phyloP scores from a whole-genome alignment of 2,797 vertebrate genomes.

The Podarcis lilfordi region DNA sequence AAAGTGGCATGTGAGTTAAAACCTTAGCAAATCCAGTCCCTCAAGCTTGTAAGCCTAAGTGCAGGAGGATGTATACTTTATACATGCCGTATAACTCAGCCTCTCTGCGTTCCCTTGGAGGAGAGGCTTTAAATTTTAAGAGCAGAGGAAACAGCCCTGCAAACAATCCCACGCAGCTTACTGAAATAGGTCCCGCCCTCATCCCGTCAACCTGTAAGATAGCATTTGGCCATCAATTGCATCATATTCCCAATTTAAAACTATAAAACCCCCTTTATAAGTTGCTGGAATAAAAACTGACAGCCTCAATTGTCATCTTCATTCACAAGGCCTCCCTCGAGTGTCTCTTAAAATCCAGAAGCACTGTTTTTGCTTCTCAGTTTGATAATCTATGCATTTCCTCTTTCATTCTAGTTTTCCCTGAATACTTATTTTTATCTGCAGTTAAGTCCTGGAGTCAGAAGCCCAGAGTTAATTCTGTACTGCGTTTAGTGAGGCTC shows the following conservation, averaged over 20 bases:
- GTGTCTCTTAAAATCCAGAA: background rate
- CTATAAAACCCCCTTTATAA: background rate
- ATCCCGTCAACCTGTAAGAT: background rate
- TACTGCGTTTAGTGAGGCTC: background rate
- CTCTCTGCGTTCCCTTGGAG: background rate
- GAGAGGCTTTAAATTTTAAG: background rate
- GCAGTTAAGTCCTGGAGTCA: background rate
- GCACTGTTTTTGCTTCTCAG: background rate
- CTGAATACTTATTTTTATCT: background rate
- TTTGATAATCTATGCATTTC: background rate
- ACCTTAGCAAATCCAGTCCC: background rate
- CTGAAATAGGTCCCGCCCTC: background rate
- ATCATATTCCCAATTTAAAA: background rate
- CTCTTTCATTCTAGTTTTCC: background rate
- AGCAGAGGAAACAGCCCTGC: background rate
- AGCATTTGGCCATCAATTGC: background rate
- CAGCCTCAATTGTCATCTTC: background rate
- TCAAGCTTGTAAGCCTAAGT: background rate
- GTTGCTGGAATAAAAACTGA: background rate
- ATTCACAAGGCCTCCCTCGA: background rate
- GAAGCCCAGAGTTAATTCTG: background rate
- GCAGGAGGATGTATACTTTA: background rate
- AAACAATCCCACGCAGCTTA: background rate
- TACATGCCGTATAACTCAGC: background rate
- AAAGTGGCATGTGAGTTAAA: background rate